Evolutionary conservation across 1,140 invertebrate species (phyloP), one percentile per base, ranked within the genome.

Genomic region (Pantala flavescens): DNA sequence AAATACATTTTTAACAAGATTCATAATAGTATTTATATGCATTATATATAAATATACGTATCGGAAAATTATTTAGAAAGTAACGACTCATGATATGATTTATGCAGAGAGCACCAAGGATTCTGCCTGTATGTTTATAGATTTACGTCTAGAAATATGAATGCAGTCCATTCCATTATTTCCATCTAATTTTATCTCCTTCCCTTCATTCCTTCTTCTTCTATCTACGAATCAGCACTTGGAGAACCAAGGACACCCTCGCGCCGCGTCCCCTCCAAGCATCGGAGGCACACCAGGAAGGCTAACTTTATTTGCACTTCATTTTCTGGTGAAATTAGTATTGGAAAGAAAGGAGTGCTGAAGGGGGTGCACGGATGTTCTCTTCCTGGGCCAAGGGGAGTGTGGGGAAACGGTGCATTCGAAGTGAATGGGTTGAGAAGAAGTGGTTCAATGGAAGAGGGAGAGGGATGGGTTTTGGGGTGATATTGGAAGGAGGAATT

Each of bases 251-350:
- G 28, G 28, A 36, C 2, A 36, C 28, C 49, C 49, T 3, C 49
- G 3, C 5, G 5, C 49, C 3, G 49, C 49, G 3, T 21, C 49
- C 14, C 49, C n/a, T 63, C 49, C 49, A 3, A 16, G 16, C 49
- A 21, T 21, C 49, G 16, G 14, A 16, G 16, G 49, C 49, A 7
- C 49, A 63, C 49, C 49, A 21, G 49, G 49, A 63, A 3, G 49
- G 49, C 49, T 63, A 63, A 63, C 49, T 63, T 63, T 63, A 63
- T 63, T 63, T 63, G 49, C 49, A 63, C 49, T 63, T 63, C 49
- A 63, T 63, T 63, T 63, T 63, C 49, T 21, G 49, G 49, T 63
- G 49, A 63, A 63, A 63, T 63, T 63, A 21, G 49, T 21, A 12
- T 63, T 21, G 49, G 16, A 19, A 21, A 21, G 49, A 63, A 63